Evolutionary conservation across 2,888 invertebrate species (phyloP).

Genomic region (Noctua pronuba): DNA sequence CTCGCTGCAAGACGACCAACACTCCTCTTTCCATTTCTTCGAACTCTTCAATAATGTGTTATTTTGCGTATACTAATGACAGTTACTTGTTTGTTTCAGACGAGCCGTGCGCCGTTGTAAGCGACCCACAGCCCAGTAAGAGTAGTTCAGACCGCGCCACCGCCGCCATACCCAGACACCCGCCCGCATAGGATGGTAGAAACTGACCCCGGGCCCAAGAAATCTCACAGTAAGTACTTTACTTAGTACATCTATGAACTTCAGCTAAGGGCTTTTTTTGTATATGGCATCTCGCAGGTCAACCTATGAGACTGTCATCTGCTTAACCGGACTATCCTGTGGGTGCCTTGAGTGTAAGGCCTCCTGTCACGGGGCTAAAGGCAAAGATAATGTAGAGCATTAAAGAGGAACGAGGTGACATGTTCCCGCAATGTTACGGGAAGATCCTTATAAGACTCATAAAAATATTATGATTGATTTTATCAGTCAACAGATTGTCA

Average conservation of each 20-base stretch:
- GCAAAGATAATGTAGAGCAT: not conserved
- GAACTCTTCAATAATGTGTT: not conserved
- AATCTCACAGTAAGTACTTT: slow-evolving; percentile 94
- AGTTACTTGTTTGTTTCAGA: slow-evolving; percentile 77
- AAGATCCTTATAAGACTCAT: too few species aligned
- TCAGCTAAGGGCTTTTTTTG: not conserved
- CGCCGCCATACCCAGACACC: slow-evolving; percentile 84
- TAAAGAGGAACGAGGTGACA: not conserved
- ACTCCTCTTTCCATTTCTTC: not conserved
- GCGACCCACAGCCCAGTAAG: slow-evolving; percentile 80
- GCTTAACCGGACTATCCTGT: too few species aligned
- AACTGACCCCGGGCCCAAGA: slow-evolving; percentile 95
- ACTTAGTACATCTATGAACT: slow-evolving; percentile 2
- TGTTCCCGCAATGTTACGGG: not conserved
- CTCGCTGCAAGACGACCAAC: not conserved
- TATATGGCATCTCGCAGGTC: too few species aligned
- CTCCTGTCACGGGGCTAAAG: too few species aligned
- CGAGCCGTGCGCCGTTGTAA: slow-evolving; percentile 85
- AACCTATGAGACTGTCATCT: too few species aligned
- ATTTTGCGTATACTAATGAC: slow-evolving; percentile 9
- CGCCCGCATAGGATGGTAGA: slow-evolving; percentile 97
- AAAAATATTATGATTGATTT: too few species aligned
- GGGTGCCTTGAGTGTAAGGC: too few species aligned
- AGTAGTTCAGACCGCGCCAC: slow-evolving; percentile 75
- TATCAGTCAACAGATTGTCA: too few species aligned